Evolutionary conservation across 1,140 invertebrate species (phyloP), one percentile per base, ranked within the genome.

Genomic region (Caenorhabditis inopinata): DNA sequence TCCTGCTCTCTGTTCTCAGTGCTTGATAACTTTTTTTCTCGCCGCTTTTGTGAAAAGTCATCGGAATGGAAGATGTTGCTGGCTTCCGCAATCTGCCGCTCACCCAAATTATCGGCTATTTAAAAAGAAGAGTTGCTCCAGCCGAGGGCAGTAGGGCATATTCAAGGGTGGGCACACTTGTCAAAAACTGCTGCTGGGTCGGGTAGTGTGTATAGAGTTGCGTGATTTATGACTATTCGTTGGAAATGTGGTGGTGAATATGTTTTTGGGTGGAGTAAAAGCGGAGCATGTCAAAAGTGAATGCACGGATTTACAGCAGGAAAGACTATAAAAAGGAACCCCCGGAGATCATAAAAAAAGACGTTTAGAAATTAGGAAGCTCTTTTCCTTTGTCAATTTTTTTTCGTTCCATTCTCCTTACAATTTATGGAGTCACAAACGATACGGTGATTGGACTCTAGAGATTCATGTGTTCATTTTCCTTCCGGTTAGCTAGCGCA

Each of bases 131-230:
- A 46, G 53, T 16, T 45, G 77, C 6, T 23, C 53, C 27, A 4
- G 25, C 53, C 16, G 38, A 25, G 25, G 27, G 16, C 21, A 16
- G 4, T 49, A 7, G n/a, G 6, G 48, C 29, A 11, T 53, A 38
- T 47, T 16, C 21, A 47, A 16, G 21, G 68, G 53, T 23, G 42
- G 38, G 49, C 77, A 79, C 35, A 45, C 77, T 79, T 79, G 53
- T 68, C 53, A 79, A 79, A 79, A 79, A 79, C 18, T 77, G 32
- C 47, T 42, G 16, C 53, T 32, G 5, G 16, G 27, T 25, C 9
- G 48, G 47, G 47, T 68, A 42, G 38, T 79, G 77, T 68, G 73
- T 58, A 62, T 46, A 68, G 77, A 68, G 77, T 58, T 79, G 51
- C 42, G 47, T 49, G 42, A 68, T 68, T 45, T 58, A 68, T 79